Evolutionary conservation across 2,888 invertebrate genomes (phyloP), one percentile per base, ranked within the genome.

Genomic region (Bibio marci): DNA sequence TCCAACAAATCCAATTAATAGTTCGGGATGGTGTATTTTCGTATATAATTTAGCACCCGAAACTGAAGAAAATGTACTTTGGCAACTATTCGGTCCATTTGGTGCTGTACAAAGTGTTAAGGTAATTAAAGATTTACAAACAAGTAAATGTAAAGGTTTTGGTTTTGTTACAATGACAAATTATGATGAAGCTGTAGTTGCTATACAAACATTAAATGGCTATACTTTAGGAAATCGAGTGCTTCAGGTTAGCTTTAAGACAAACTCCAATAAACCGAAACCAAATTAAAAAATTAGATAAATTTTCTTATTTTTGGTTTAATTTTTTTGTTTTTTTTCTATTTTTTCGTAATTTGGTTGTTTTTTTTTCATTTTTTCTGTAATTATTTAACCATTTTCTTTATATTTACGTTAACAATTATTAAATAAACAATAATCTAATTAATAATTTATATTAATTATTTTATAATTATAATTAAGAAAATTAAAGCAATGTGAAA

Each of bases 141-240:
- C 91, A 49, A 90, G 88, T 70, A 94, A 94, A 65, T 94, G 94
- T 70, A 94, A 92, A 71, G 95, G 95, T 47, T 95, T 92, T 64
- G 95, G 92, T 50, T 94, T 94, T 64, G 92, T 95, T 50, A 92
- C 92, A 47, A 95, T 95, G 94, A 91, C 91, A 59, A 91, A 92
- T 65, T 94, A 95, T 60, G 92, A 94, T 56, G 94, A 95, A 65
- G 90, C 94, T 43, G 80, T 91, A 47, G 85, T 90, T 53, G 94
- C 95, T 51, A 94, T 94, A 58, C 88, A 91, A 66, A 88, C 88
- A 48, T 71, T 95, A 57, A 94, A 95, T 65, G 94, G 94, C 55
- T 92, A 91, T 67, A 86, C 88, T 53, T 72, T 95, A 56, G 90
- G 88, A 55, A 91, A 90, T 64, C 80, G 94, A 53, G 88, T 91